phyloP scores from a whole-genome alignment of 2,797 vertebrate genomes.

The Sus cebifrons region DNA sequence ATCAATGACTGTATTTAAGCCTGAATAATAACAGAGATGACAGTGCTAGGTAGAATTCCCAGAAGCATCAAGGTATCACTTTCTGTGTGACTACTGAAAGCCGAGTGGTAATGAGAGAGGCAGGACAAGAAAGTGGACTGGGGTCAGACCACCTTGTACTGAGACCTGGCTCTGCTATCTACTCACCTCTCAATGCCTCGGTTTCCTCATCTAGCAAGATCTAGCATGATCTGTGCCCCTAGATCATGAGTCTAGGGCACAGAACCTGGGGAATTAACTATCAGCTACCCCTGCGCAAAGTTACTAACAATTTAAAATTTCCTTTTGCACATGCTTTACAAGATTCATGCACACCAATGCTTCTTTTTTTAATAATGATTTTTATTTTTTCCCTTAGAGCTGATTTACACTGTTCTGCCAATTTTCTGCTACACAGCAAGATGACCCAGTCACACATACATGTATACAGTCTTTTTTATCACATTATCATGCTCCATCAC shows the following conservation, averaged over 20 bases:
- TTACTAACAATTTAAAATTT: neutral
- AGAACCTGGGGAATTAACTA: neutral
- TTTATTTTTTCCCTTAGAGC: no score
- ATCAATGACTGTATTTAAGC: neutral
- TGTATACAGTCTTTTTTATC: no score
- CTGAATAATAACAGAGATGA: neutral
- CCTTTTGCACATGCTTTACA: neutral
- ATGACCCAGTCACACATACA: no score
- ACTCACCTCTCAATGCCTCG: neutral
- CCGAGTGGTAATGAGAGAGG: neutral
- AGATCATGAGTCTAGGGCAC: neutral
- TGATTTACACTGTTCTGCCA: no score
- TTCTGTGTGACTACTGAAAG: neutral
- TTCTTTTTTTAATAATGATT: neutral
- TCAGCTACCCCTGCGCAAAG: neutral
- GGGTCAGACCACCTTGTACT: neutral
- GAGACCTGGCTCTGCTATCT: neutral
- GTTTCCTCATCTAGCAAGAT: constrained; percentile 45
- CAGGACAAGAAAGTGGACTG: neutral
- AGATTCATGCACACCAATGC: neutral
- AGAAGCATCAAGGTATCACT: neutral
- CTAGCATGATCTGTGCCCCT: no score
- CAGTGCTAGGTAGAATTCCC: neutral
- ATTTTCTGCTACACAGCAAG: no score
- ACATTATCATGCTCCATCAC: no score